Evolutionary conservation across 2,113 vertebrate genomes (phyloP).

Genomic region (Cryptomyrus ogoouensis): DNA sequence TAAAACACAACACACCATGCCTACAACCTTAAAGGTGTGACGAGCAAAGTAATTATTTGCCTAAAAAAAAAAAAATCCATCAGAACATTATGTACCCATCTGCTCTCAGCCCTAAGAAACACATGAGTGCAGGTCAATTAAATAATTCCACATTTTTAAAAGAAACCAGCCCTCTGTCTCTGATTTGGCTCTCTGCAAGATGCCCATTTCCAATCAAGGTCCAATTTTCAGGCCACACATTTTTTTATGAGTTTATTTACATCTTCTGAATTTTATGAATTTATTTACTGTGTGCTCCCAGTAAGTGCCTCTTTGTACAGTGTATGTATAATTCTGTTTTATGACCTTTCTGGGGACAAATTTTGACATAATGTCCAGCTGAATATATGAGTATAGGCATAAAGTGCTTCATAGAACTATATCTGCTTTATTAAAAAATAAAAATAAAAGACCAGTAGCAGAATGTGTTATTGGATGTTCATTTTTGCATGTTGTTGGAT

Average conservation of each 20-base stretch:
- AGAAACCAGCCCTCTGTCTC: background rate
- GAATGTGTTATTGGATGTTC: background rate
- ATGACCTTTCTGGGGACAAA: background rate
- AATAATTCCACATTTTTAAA: background rate
- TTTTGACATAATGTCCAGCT: background rate
- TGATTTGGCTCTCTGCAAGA: background rate
- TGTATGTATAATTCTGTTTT: background rate
- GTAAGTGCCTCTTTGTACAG: slow-evolving; percentile 2
- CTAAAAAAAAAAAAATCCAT: background rate
- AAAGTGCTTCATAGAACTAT: background rate
- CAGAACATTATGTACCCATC: background rate
- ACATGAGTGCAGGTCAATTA: background rate
- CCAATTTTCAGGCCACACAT: slow-evolving; percentile 5
- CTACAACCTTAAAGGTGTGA: background rate
- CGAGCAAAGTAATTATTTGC: background rate
- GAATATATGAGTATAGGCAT: background rate
- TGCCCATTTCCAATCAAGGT: slow-evolving; percentile 11
- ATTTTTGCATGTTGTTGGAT: background rate
- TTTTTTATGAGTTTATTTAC: slow-evolving; percentile 2
- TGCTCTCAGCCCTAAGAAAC: background rate
- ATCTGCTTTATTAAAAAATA: background rate
- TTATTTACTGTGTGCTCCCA: background rate
- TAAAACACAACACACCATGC: background rate
- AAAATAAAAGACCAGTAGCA: background rate
- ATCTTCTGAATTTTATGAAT: background rate